A percentile compares a stretch with the other conserved stretches of the same genome.
Conservation (phyloP, 2,113 vertebrate genomes). For the Panurus biarmicus region DNA sequence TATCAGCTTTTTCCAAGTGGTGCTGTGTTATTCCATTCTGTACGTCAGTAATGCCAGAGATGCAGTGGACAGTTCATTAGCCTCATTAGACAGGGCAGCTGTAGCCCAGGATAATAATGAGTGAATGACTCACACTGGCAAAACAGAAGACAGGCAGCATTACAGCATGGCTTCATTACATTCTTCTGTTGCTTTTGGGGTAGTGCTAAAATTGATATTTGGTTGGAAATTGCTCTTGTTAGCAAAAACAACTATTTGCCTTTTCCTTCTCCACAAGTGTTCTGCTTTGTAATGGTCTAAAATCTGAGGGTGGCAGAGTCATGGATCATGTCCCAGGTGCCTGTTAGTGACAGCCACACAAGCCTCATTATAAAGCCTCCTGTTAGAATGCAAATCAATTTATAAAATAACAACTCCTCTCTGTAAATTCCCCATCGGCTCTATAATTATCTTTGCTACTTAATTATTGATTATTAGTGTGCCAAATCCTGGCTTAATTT, state of each 20-base stretch:
- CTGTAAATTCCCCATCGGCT: not conserved
- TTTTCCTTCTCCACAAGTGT: not conserved
- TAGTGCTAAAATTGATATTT: not conserved
- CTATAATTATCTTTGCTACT: constrained; percentile 24
- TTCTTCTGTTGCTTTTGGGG: not conserved
- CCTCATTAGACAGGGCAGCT: constrained; percentile 5
- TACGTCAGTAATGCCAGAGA: not conserved
- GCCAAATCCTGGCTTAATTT: constrained; percentile 13
- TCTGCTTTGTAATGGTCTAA: not conserved
- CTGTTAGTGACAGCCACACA: not conserved
- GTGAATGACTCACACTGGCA: not conserved
- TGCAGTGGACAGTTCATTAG: not conserved
- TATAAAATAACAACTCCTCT: constrained; percentile 1
- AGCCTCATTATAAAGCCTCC: not conserved
- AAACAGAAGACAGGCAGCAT: not conserved
- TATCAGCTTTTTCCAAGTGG: not conserved
- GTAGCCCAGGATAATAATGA: not conserved
- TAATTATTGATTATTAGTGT: constrained; percentile 40
- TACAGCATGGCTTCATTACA: not conserved
- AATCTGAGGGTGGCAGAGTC: not conserved
- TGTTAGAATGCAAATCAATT: constrained; percentile 21
- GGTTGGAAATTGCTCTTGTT: not conserved
- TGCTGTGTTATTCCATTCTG: not conserved
- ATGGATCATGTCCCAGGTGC: not conserved
- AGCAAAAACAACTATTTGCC: not conserved